phyloP scores from a whole-genome alignment of 2,888 invertebrate species.

The Ennomos fuscantarius region DNA sequence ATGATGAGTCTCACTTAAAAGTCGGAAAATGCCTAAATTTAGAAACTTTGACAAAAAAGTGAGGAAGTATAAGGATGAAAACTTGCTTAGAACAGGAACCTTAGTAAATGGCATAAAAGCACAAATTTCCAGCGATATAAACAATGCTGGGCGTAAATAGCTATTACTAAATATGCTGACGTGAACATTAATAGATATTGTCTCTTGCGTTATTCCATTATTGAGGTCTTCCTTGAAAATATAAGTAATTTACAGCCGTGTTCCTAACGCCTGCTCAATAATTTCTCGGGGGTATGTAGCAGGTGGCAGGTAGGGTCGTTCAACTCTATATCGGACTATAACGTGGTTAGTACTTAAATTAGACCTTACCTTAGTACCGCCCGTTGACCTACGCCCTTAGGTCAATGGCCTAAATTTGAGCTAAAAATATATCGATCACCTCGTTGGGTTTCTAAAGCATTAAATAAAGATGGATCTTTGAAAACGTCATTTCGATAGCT shows the following conservation, averaged over 20 bases:
- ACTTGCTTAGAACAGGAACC: neutral
- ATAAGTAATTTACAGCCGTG: constrained; percentile 16
- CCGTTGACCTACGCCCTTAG: neutral
- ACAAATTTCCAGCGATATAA: constrained; percentile 3
- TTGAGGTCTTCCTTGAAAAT: constrained; percentile 18
- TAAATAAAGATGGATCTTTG: too few relatives aligned
- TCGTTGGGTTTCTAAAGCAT: too few relatives aligned
- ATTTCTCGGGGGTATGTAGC: constrained; percentile 16
- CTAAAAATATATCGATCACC: too few relatives aligned
- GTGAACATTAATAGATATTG: constrained; percentile 19
- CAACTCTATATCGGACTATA: constrained; percentile 14
- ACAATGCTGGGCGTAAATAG: constrained; percentile 14
- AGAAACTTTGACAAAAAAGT: too few relatives aligned
- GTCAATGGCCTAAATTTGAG: constrained; percentile 3
- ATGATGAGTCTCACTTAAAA: too few relatives aligned
- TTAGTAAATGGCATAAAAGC: neutral
- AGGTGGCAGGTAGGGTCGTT: constrained; percentile 16
- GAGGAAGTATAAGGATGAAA: too few relatives aligned
- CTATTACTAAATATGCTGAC: constrained; percentile 9
- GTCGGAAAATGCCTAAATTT: too few relatives aligned
- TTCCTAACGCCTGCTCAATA: constrained; percentile 12
- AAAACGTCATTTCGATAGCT: too few relatives aligned
- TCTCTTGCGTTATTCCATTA: constrained; percentile 8
- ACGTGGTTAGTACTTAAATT: constrained; percentile 5
- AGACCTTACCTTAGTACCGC: constrained; percentile 4